Evolutionary conservation across 2,888 invertebrate genomes (phyloP), one percentile per base, ranked within the genome.

Genomic region (Eledone cirrhosa): DNA sequence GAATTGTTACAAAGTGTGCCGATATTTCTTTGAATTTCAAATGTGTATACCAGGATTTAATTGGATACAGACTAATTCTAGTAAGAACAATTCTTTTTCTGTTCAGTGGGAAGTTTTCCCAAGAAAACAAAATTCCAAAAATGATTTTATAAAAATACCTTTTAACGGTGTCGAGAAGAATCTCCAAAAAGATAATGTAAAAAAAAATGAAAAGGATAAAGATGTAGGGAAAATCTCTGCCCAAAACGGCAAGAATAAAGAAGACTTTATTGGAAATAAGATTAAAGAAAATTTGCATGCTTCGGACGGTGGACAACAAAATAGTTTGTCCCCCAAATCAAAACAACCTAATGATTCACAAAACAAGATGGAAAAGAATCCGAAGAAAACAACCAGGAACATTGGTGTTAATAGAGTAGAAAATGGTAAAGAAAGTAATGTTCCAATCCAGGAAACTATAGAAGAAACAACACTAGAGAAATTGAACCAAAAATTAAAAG

Each of bases 401-500:
- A 63, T 2, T 7, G 14, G 14, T 5, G 63, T 13, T 14, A 72
- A 72, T 31, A 22, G 27, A 72, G 29, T 27, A 13, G 33, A 24
- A 29, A 31, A 33, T 29, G 7, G 29, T 22, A 29, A 72, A 72
- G 29, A 2, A 29, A 29, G 16, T 27, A 27, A 63, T 0, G 1
- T 63, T 24, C n/a, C n/a, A 22, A 22, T 63, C 22, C 0, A n/a
- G 27, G 27, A n/a, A 63, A 63, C 1, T 27, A 27, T 24, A 16
- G 22, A 16, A 22, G 63, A 63, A 24, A 19, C 27, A 13, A 1
- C 24, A 19, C 1, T 16, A 63, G 27, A 22, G 14, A 63, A 63
- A 24, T 63, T 27, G 1, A 19, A 63, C 2, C 63, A 63, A 63
- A 80, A 82, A 41, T 48, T 77, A n/a, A 19, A 77, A 48, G 48